Percentiles rank a stretch among this genome's conserved stretches.
phyloP scores from a whole-genome alignment of 2,797 vertebrate genomes.

The Mycteria americana region DNA sequence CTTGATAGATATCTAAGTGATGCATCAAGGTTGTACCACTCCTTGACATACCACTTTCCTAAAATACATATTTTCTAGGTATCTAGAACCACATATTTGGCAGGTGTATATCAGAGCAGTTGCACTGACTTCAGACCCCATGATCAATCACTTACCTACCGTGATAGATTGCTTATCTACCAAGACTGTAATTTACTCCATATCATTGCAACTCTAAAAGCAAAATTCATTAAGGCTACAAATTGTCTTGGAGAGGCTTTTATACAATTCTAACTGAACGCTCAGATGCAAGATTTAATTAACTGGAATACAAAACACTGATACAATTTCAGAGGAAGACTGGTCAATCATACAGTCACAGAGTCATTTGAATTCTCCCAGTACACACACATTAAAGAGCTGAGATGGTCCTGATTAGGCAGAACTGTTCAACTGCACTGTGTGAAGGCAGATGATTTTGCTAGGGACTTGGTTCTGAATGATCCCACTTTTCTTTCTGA shows the following conservation, averaged over 20 bases:
- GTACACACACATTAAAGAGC: background rate
- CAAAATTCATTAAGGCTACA: background rate
- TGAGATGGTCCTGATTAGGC: background rate
- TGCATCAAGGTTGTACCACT: background rate
- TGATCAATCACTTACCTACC: background rate
- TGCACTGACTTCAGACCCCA: background rate
- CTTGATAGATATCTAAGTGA: background rate
- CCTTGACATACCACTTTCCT: background rate
- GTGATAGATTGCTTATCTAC: accelerated
- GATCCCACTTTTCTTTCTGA: background rate
- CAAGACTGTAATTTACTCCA: background rate
- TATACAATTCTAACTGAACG: background rate
- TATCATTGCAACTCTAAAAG: background rate
- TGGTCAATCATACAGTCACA: background rate
- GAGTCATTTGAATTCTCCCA: background rate
- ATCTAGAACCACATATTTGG: background rate
- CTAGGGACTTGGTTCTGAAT: background rate
- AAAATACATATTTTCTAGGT: background rate
- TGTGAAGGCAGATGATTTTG: background rate
- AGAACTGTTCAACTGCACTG: background rate
- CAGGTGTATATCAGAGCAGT: background rate
- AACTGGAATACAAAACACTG: background rate
- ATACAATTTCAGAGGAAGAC: background rate
- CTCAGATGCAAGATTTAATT: background rate
- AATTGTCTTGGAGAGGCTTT: background rate